phyloP scores from a whole-genome alignment of 2,113 vertebrate species.

The Aleadryas rufinucha region DNA sequence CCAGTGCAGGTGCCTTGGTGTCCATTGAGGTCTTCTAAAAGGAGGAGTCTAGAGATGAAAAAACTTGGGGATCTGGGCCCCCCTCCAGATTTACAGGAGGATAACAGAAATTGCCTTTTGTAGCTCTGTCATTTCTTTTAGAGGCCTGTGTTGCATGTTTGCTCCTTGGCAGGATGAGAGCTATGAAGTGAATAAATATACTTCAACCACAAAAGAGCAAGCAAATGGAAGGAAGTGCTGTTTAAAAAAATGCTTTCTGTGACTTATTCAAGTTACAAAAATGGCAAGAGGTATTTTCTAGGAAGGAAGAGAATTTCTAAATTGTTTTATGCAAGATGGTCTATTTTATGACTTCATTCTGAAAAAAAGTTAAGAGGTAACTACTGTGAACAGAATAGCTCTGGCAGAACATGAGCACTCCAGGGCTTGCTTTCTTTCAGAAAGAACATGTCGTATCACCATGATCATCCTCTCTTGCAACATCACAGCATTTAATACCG shows the following conservation, averaged over 20 bases:
- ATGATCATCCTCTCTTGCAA: background rate
- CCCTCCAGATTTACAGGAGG: background rate
- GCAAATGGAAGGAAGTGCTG: slow-evolving; percentile 55
- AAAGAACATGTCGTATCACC: slow-evolving; percentile 19
- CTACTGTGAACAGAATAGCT: background rate
- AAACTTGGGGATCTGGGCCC: background rate
- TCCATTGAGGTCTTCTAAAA: background rate
- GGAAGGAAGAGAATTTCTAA: slow-evolving; percentile 51
- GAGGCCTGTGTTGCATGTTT: slow-evolving; percentile 16
- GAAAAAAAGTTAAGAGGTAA: slow-evolving; percentile 9
- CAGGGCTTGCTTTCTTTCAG: background rate
- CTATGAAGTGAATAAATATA: slow-evolving; percentile 12
- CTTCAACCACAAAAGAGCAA: slow-evolving; percentile 49
- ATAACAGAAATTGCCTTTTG: slow-evolving; percentile 1
- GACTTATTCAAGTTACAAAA: slow-evolving; percentile 51
- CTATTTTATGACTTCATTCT: slow-evolving; percentile 32
- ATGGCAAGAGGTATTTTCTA: slow-evolving; percentile 48
- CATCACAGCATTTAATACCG: background rate
- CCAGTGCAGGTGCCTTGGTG: background rate
- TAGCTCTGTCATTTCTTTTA: background rate
- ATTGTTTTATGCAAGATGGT: slow-evolving; percentile 27
- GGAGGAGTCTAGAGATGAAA: background rate
- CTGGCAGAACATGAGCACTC: background rate
- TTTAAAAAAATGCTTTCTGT: slow-evolving; percentile 31
- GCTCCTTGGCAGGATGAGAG: slow-evolving; percentile 44